Base-by-base conservation (phyloP, 2,888 invertebrate genomes). In the Tyria jacobaeae region DNA sequence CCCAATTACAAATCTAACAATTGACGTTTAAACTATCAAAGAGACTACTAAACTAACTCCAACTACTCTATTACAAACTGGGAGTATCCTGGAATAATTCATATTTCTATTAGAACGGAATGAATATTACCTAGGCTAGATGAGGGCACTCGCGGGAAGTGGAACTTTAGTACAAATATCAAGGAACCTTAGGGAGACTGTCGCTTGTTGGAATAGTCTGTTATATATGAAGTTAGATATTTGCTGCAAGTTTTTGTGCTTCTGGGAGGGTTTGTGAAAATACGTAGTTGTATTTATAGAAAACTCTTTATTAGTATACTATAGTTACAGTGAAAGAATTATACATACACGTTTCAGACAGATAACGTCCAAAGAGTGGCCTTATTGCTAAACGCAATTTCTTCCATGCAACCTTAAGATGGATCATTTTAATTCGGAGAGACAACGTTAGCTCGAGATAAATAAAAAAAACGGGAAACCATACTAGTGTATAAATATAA, bases 21-120 rank as follows among this genome's bases (percentile, higher is more conserved):
- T 44, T 35, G 37, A 21, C 39, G 10, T 21, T 24, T 10, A 24
- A 34, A 25, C 59, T 39, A 47, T 34, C 52, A 63, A 51, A 56
- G 50, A 56, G 44, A 62, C 41, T 50, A 21, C 44, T 7, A 35
- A 58, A 62, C 35, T 48, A 57, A 50, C 49, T 39, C 60, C 17
- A 64, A 61, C 64, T 65, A 62, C 62, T 64, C 66, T 60, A 68
- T 70, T 65, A 68, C 47, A 21, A 52, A 63, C 58, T 53, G 34
- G n/a, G 4, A 62, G 68, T 62, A 50, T 25, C 56, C 55, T 44
- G 15, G 65, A 75, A 76, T 75, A 71, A 76, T 75, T 76, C 71
- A 75, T 76, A 75, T 73, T 76, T 73, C 69, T 63, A 71, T 73
- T 76, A 76, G 60, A 63, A 34, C 44, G 50, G 49, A 56, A 67